phyloP scores from a whole-genome alignment of 2,113 vertebrate species.

The Setophaga petechia region DNA sequence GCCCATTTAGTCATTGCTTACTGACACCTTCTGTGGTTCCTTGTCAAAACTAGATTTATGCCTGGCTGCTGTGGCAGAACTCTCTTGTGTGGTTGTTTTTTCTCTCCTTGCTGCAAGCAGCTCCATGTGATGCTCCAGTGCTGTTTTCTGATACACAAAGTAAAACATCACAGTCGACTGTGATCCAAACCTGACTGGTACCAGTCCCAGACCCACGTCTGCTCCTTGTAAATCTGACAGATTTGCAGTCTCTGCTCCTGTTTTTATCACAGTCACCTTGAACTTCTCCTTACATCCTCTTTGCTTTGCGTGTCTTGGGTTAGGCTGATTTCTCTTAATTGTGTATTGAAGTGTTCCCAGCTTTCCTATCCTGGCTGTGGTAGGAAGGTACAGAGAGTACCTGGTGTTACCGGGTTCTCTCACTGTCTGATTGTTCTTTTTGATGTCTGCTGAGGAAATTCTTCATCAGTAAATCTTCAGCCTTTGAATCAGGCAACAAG shows the following conservation, averaged over 20 bases:
- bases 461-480: neutral
- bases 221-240: rapidly evolving
- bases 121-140: neutral
- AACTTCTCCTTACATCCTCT: neutral
- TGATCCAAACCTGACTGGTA: neutral
- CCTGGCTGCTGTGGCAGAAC: neutral
- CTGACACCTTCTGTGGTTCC: neutral
- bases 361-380: neutral
- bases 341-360: neutral
- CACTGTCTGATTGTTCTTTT: neutral
- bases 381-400: neutral
- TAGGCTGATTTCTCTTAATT: neutral
- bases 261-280: neutral
- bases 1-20: neutral
- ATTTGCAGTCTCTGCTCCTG: neutral
- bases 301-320: neutral
- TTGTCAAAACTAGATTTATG: neutral
- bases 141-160: neutral
- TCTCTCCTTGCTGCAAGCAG: neutral
- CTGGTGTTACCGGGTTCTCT: neutral
- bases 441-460: neutral
- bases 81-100: neutral
- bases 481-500: neutral
- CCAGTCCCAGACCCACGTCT: rapidly evolving
- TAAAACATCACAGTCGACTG: rapidly evolving